Base-by-base conservation (phyloP, 2,888 invertebrate genomes). In the Pyrrhia umbra region DNA sequence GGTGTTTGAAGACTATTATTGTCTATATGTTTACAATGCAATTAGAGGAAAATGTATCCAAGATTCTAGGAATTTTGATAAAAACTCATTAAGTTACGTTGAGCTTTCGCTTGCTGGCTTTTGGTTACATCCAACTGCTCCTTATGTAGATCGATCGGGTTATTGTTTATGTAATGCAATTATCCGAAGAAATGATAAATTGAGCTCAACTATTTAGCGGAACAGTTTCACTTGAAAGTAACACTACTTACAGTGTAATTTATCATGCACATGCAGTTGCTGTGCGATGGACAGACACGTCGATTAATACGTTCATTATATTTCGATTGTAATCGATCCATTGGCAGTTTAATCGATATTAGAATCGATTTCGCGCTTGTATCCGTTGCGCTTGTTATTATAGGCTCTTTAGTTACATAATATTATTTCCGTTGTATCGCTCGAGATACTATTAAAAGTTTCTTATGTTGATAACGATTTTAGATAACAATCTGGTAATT, bases 281-380 rank as follows among this genome's bases (percentile, higher is more conserved):
- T n/a, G n/a, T 47, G 20, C 46, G 18, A 52, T 18, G 15, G 37
- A 51, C 51, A 23, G 40, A 62, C 10, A 30, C 37, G 34, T 5
- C 34, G 34, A 62, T 47, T 40, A 23, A 47, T 43, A 23, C 15
- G 6, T 42, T 40, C 18, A 25, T 66, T 68, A 70, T 49, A 55
- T 47, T 49, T 51, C 25, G 54, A 75, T 75, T 78, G 52, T 67
- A 56, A 73, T 67, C 70, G 62, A 65, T 67, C 46, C 64, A 56
- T 72, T 60, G 72, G 61, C 61, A 67, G 68, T 79, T 73, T 80
- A 84, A 87, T 87, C 84, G 83, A 84, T 81, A 76, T 82, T 78
- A 81, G 62, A 82, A 82, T 84, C 81, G 80, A 79, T 79, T 73
- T 59, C 18, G 40, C 43, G 40, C 9, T 76, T 77, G 75, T 72